Base-by-base conservation (phyloP, 1,140 invertebrate genomes). In the Hypothenemus hampei region DNA sequence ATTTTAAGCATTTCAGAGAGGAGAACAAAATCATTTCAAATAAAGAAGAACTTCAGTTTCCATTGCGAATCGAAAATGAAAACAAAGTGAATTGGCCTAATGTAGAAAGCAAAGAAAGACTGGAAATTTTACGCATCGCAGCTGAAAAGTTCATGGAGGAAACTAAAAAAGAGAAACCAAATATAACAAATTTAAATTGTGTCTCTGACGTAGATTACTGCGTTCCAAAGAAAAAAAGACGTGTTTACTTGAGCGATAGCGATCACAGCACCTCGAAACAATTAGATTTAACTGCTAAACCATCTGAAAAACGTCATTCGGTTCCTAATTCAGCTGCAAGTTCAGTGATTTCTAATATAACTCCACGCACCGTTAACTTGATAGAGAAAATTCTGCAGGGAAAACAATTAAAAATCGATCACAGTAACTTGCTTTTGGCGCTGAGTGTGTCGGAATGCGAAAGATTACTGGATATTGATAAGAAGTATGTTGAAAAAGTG, bases 171-270 rank as follows among this genome's bases (percentile, higher is more conserved):
- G 13, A 4, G 10, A 20, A 36, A 46, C 15, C 35, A 10, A n/a
- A 3, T 21, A 21, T 8, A 10, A 22, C 5, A 11, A 29, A 23
- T 44, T 20, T 24, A 3, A 26, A 36, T 24, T n/a, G 22, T 43
- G n/a, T 43, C 24, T 37, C 24, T 21, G 57, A 54, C 11, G 57
- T 53, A 39, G 57, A 61, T n/a, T 61, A 61, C 26, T 49, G 44
- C 10, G 60, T 61, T 7, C 60, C 60, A 5, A 61, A 61, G 24
- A 61, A 61, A 40, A 57, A 57, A 31, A 16, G 57, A 37, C 46
- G 50, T 39, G 22, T 61, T 10, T 21, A 26, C 13, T 47, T 21
- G n/a, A 43, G 24, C n/a, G 47, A 51, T 18, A 51, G 21, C 26
- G n/a, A n/a, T 41, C 21, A 13, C 8, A 19, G 7, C 15, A 6